Base-by-base conservation (phyloP, 1,140 invertebrate species). In the Drosophila sp. region DNA sequence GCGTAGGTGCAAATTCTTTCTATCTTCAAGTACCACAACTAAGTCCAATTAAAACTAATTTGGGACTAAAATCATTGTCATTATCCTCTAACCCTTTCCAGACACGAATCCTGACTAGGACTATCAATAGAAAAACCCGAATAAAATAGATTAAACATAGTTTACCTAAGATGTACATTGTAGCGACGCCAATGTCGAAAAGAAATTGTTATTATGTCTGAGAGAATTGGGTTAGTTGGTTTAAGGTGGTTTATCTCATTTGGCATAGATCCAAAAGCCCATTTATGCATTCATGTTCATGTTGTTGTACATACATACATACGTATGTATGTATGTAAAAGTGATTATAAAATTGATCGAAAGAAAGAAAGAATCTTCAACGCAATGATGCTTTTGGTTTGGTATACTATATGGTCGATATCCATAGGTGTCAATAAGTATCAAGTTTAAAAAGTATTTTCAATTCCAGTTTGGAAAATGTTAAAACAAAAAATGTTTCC, bases 261-360 rank as follows among this genome's bases (percentile, higher is more conserved):
- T 38, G 35, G 35, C 35, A 3, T 38, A 38, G 23, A 47, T 47
- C 44, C 32, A 23, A 67, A 60, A 54, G 5, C 47, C 1, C 54
- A 41, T 32, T 17, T 6, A 33, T 17, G 55, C 17, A 6, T 23
- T 7, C 5, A 17, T 17, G 17, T 17, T 17, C 17, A 17, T 10
- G 27, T 27, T 50, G 8, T 25, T 11, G n/a, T 32, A 27, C 32
- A 11, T n/a, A 27, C 30, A 17, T 11, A 27, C 40, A 38, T 50
- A 38, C 4, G 23, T 61, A 60, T 17, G 17, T 38, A 40, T 65
- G 40, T 23, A 38, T 57, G 29, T 55, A 44, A 11, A 33, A 56
- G 33, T 57, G 4, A 23, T 23, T 30, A 23, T 17, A 56, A 41
- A 27, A 63, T 50, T 35, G 7, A 35, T 35, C 33, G 10, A 17